Evolutionary conservation across 2,888 invertebrate species (phyloP).

Genomic region (Automeris io): DNA sequence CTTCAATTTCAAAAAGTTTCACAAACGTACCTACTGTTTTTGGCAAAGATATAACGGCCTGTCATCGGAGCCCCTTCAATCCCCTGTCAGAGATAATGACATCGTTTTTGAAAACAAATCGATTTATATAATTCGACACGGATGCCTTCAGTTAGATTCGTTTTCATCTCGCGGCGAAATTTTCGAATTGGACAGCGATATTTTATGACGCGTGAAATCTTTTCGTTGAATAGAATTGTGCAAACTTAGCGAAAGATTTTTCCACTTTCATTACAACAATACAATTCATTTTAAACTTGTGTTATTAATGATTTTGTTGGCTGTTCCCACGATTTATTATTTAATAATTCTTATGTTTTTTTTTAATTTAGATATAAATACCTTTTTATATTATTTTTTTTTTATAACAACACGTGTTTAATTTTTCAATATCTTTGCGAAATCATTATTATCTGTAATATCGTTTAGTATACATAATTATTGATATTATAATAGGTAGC

Average conservation of each 20-base stretch:
- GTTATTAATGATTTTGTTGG: conserved; percentile 52
- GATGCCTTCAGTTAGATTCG: conserved; percentile 53
- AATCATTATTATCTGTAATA: too few species aligned
- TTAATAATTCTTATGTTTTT: too few species aligned
- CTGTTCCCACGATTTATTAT: conserved; percentile 51
- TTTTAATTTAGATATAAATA: conserved; percentile 12
- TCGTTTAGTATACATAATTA: too few species aligned
- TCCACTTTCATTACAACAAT: conserved; percentile 68
- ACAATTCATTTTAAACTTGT: conserved; percentile 53
- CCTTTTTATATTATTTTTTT: too few species aligned
- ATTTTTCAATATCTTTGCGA: too few species aligned
- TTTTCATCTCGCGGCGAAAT: conserved; percentile 50
- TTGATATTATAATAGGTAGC: too few species aligned
- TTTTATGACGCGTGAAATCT: conserved; percentile 75
- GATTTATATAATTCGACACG: conserved; percentile 73
- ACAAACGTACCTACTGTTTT: conserved; percentile 14
- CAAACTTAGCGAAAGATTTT: conserved; percentile 51
- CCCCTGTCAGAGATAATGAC: conserved; percentile 58
- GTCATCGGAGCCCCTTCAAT: conserved; percentile 47
- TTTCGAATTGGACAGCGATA: conserved; percentile 51
- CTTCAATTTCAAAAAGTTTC: not conserved
- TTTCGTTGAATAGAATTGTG: conserved; percentile 52
- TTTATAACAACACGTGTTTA: too few species aligned
- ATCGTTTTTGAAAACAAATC: conserved; percentile 67
- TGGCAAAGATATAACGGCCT: conserved; percentile 35